Conservation (phyloP, 2,888 invertebrate genomes). For the Drosophila helvetica region DNA sequence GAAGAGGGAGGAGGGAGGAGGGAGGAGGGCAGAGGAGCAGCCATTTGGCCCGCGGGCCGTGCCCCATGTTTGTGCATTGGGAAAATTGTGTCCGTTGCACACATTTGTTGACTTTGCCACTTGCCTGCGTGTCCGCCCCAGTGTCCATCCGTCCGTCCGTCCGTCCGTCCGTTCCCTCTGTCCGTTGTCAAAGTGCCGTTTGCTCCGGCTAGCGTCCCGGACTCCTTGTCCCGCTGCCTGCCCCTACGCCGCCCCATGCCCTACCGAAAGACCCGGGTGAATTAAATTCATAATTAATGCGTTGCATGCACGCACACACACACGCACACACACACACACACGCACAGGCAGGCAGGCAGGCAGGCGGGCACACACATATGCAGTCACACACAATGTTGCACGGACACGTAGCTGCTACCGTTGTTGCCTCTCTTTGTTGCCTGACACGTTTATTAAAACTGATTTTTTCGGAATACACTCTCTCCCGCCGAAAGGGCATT, state of each 20-base stretch:
- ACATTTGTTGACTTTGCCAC: slow-evolving; percentile 79
- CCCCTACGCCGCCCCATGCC: no score
- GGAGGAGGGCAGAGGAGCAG: slow-evolving; percentile 17
- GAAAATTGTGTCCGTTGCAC: slow-evolving; percentile 79
- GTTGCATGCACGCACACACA: slow-evolving; percentile 80
- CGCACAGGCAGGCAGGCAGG: no score
- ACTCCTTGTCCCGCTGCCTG: background rate
- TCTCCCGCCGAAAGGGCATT: background rate
- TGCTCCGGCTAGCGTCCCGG: slow-evolving; percentile 17
- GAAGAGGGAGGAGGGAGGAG: background rate
- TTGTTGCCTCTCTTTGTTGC: slow-evolving; percentile 74
- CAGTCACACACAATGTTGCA: slow-evolving; percentile 33
- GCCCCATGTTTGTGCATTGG: slow-evolving; percentile 76
- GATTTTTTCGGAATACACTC: slow-evolving; percentile 50
- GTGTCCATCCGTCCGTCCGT: background rate
- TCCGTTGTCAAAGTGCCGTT: slow-evolving; percentile 61
- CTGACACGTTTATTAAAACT: slow-evolving; percentile 78
- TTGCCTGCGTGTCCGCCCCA: slow-evolving; percentile 55
- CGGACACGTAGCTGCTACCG: slow-evolving; percentile 71
- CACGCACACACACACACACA: slow-evolving; percentile 32
- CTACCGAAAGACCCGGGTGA: slow-evolving; percentile 68
- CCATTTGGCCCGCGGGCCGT: slow-evolving; percentile 67
- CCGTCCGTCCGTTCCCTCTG: slow-evolving; percentile 12
- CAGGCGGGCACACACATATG: slow-evolving; percentile 1
- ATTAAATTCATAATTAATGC: slow-evolving; percentile 81